Percentiles rank a stretch among this genome's conserved stretches.
These are phyloP conservation scores for Eristalis intricaria DNA, from an alignment of 2,888 invertebrate genomes.

Conservation along the genomic window DNA sequence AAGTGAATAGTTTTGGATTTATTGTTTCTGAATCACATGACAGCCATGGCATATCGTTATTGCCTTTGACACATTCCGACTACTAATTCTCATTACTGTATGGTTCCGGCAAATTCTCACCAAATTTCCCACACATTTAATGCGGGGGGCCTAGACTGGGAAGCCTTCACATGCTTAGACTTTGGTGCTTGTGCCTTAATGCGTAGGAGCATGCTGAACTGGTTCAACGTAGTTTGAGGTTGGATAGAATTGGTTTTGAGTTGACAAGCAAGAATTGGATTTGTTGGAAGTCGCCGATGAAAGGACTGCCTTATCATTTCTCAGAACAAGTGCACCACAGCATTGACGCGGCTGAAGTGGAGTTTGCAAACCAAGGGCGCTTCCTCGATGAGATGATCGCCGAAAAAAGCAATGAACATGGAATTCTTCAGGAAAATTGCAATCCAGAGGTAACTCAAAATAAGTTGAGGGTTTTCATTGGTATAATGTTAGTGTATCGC, in stretches of 20 bases:
- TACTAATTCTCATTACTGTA: constrained; percentile 29
- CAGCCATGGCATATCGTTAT: constrained; percentile 17
- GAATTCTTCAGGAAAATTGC: too few species aligned
- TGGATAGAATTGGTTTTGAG: neutral
- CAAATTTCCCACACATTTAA: neutral
- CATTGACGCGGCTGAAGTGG: too few species aligned
- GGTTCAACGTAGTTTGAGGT: neutral
- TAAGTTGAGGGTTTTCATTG: too few species aligned
- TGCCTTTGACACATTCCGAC: constrained; percentile 37
- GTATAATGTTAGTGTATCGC: too few species aligned
- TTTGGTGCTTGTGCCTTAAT: neutral
- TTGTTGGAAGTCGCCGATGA: too few species aligned
- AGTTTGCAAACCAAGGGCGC: too few species aligned
- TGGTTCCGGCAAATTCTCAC: neutral
- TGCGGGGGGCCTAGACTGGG: neutral
- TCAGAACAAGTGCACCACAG: too few species aligned
- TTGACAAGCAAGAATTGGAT: too few species aligned
- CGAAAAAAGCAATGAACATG: too few species aligned
- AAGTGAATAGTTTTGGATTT: constrained; percentile 41
- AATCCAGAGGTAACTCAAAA: too few species aligned
- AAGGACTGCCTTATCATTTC: too few species aligned
- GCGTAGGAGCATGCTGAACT: neutral
- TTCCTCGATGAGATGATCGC: too few species aligned
- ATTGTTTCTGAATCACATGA: constrained; percentile 42
- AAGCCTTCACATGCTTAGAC: neutral